phyloP scores from a whole-genome alignment of 2,797 vertebrate genomes.

The Propithecus deckenii region DNA sequence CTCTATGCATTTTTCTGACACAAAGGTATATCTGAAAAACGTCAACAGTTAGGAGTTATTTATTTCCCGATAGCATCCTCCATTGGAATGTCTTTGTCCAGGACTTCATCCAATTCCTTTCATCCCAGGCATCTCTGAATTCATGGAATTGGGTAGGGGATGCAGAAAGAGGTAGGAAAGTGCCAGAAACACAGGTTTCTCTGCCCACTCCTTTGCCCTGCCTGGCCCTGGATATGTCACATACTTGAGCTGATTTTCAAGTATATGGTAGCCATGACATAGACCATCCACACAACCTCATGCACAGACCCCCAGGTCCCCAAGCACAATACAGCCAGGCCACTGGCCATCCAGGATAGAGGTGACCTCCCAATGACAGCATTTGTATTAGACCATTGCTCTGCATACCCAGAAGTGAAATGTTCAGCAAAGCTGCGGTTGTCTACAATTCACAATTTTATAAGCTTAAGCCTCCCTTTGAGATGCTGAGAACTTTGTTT shows the following conservation, averaged over 20 bases:
- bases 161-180: background rate
- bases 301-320: background rate
- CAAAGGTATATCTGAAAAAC: slow-evolving; percentile 28
- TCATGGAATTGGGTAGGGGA: background rate
- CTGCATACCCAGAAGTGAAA: background rate
- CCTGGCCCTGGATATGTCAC: background rate
- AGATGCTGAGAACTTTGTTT: slow-evolving; percentile 51
- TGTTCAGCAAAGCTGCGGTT: background rate
- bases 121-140: background rate
- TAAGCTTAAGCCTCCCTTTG: slow-evolving; percentile 41
- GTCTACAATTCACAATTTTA: slow-evolving; percentile 18
- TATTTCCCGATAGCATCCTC: background rate
- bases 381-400: background rate
- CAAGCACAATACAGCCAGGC: background rate
- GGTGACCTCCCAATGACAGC: background rate
- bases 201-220: background rate
- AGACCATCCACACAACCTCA: background rate
- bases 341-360: background rate
- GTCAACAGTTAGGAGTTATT: background rate
- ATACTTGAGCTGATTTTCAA: background rate
- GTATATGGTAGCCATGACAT: background rate
- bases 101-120: background rate
- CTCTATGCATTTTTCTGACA: background rate
- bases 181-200: background rate
- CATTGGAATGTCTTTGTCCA: background rate